These are phyloP conservation scores for Dicyema japonicum DNA, from an alignment of 1,140 invertebrate genomes.

Conservation along the genomic window DNA sequence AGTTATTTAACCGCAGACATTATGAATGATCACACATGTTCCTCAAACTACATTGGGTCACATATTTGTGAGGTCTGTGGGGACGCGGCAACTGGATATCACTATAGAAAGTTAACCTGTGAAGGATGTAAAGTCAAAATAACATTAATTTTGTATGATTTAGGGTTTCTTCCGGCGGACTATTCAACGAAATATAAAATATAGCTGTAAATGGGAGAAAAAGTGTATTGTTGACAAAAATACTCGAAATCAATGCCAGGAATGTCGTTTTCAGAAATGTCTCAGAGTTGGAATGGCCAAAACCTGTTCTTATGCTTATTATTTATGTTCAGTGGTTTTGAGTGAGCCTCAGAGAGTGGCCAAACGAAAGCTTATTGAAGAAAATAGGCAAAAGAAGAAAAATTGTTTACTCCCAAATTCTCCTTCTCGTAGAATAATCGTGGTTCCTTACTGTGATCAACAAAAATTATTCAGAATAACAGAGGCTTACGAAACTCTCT, in stretches of 20 bases:
- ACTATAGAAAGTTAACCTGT: slow-evolving; percentile 17
- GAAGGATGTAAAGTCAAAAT: slow-evolving; percentile 16
- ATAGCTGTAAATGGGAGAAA: slow-evolving; percentile 14
- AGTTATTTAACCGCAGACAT: too few species aligned
- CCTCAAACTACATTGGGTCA: slow-evolving; percentile 11
- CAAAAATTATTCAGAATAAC: too few species aligned
- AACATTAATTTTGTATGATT: too few species aligned
- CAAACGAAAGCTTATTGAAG: slow-evolving; percentile 17
- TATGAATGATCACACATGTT: too few species aligned
- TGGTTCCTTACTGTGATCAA: too few species aligned
- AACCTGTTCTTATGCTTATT: slow-evolving; percentile 11
- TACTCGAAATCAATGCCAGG: slow-evolving; percentile 16
- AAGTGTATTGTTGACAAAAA: slow-evolving; percentile 15
- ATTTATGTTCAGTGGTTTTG: slow-evolving; percentile 11
- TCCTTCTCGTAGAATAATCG: too few species aligned
- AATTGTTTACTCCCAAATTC: too few species aligned
- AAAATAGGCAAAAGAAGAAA: slow-evolving; percentile 10
- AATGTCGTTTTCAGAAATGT: slow-evolving; percentile 16
- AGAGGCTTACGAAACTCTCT: too few species aligned
- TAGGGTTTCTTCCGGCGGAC: slow-evolving; percentile 19
- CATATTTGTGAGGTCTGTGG: slow-evolving; percentile 17
- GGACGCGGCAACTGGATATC: slow-evolving; percentile 18
- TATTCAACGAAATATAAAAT: slow-evolving; percentile 14
- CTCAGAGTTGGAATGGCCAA: slow-evolving; percentile 16
- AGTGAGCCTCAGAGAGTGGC: slow-evolving; percentile 16